Base-by-base conservation (phyloP, 2,888 invertebrate species). In the Hedychridium roseum region DNA sequence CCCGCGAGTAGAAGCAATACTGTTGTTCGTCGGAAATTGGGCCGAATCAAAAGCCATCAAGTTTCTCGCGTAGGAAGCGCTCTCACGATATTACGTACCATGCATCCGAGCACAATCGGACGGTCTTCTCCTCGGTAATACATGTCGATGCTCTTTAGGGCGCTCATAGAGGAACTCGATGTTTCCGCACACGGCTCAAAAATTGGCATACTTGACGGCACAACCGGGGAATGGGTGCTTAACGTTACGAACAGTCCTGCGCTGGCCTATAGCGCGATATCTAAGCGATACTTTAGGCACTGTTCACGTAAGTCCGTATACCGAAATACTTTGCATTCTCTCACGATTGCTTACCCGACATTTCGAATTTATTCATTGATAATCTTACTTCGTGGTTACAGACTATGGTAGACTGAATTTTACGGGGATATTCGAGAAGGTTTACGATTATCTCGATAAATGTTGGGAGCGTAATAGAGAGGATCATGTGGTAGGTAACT, bases 151-250 rank as follows among this genome's bases (percentile, higher is more conserved):
- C 12, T 57, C 71, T 74, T 30, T 57, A 88, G 87, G 16, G 82
- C 82, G 74, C 70, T 88, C 27, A 80, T 84, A 15, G 84, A 85
- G 42, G 81, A 83, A 18, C 67, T 84, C 2, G 85, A 88, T 61
- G 81, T 88, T 16, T 83, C 83, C 3, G 79, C 80, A 59, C 80
- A 83, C 59, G 84, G 85, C 1, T 87, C 87, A 44, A 82, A 82
- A 35, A 73, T 89, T 50, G 85, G 84, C 1, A 73, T 88, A 17
- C 76, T 89, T 18, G 86, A 88, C 58, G 87, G 88, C 1, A 82
- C 83, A 67, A 84, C 82, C 0, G 88, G 86, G 12, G 69, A 78
- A 15, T 86, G 85, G 84, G 78, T 88, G 30, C 82, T 83, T 9
- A 84, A 85, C 37, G 81, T 84, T 1, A 83, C 85, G 0, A 74